Evolutionary conservation across 2,888 invertebrate species (phyloP), one percentile per base, ranked within the genome.

Genomic region (Pteria penguin): DNA sequence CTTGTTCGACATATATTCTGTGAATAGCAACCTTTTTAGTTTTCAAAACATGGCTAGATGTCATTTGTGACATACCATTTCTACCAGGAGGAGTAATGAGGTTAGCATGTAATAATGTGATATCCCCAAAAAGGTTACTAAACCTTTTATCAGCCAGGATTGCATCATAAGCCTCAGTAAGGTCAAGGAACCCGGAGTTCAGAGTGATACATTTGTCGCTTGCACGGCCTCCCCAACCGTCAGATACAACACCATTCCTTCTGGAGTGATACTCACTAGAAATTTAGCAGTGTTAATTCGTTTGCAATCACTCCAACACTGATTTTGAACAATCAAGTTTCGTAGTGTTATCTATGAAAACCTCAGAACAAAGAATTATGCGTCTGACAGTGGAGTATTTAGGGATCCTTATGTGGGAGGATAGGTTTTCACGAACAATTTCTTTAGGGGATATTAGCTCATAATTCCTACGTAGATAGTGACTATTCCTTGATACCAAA

Each of bases 281-380:
- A 76, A 68, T 29, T 81, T 79, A n/a, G 71, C 70, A 11, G 79
- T 81, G 31, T 70, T 33, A 52, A 79, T 76, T 27, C 76, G 74
- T 61, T 78, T 81, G 45, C 79, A 65, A 18, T 66, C 72, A 26
- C 33, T 26, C 65, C 57, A 72, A 4, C 33, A 26, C n/a, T 33
- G 26, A 36, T 24, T 4, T n/a, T 33, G 45, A 4, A 54, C 60
- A 0, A 55, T 54, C 11, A 75, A 26, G 22, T 26, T 66, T 8
- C 54, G 22, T 0, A 60, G 66, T 67, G n/a, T 27, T 73, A 31
- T 72, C 58, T 26, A 65, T 33, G 18, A 65, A 72, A 26, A 77
- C 33, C 24, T 73, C 66, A 2, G 72, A 33, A 31, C 73, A 77
- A 57, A 73, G 72, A 54, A 77, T 77, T 1, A 71, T 77, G n/a